Evolutionary conservation across 2,888 invertebrate species (phyloP), one percentile per base, ranked within the genome.

Genomic region (Melieria omissa): DNA sequence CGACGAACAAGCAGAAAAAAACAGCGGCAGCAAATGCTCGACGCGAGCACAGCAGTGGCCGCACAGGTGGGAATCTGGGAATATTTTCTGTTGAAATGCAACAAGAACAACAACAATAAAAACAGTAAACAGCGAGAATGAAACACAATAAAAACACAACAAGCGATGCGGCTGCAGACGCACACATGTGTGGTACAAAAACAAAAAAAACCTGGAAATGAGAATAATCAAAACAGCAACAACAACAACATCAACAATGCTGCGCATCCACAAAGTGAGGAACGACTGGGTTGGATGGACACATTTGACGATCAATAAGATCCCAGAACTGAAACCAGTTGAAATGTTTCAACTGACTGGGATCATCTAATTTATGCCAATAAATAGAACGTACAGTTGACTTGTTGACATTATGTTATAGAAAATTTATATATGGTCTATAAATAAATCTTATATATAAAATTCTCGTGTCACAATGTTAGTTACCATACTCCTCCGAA

Each of bases 61-160:
- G 72, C 74, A 74, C 76, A 78, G 78, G 78, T 78, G 78, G 78
- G 75, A 78, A 76, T 76, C 76, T 78, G 75, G 74, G 76, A 75
- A 76, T 75, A 75, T 72, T 68, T 70, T 69, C 63, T 68, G 67
- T 68, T 74, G 71, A 70, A 54, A 62, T 52, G 57, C 66, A 62
- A 52, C 46, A 61, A 67, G 46, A 71, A 67, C 16, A 45, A 16
- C 10, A 7, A 14, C 12, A 71, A 42, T 46, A 73, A 49, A 47
- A 42, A 60, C 68, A 49, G 68, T 52, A 16, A 69, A 66, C 46
- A 71, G 62, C 66, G 55, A 66, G 61, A 62, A 71, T 45, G 62
- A 54, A 49, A 14, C 61, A 69, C 52, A 62, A 61, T 61, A 62
- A 58, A 12, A 14, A 12, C 46, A 60, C 61, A 44, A 29, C 16